Evolutionary conservation across 2,888 invertebrate genomes (phyloP).

Genomic region (Orthosia incerta): DNA sequence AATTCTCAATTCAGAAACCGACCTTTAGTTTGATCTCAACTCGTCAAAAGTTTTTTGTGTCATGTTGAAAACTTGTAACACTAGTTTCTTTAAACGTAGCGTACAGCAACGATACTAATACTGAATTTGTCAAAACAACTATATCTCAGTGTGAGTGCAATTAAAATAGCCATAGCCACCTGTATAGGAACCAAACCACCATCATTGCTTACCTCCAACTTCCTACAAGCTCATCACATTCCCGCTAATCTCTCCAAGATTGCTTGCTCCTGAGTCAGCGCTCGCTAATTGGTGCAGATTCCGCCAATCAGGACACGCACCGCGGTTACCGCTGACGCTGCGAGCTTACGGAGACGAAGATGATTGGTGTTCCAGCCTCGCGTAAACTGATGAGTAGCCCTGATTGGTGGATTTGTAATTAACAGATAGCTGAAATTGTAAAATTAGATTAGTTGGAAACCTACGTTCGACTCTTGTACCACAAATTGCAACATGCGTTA

Average conservation of each 20-base stretch:
- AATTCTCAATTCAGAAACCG: neutral
- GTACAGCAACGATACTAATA: too few species aligned
- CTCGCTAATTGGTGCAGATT: constrained; percentile 50
- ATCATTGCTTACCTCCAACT: neutral
- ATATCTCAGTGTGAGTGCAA: neutral
- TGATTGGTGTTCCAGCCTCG: constrained; percentile 41
- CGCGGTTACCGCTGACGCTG: constrained; percentile 56
- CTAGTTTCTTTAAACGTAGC: too few species aligned
- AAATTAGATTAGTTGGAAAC: neutral
- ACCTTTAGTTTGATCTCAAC: neutral
- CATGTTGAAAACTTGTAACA: too few species aligned
- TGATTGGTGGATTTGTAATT: constrained; percentile 39
- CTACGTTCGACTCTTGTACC: neutral
- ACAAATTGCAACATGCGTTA: neutral
- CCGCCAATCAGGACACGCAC: constrained; percentile 52
- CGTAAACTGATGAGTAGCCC: constrained; percentile 38
- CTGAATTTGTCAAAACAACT: too few species aligned
- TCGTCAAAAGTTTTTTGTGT: neutral
- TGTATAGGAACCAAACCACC: neutral
- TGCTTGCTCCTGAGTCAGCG: constrained; percentile 41
- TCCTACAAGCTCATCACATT: constrained; percentile 13
- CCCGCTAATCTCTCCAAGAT: constrained; percentile 31
- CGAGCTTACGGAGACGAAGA: constrained; percentile 28
- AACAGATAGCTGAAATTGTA: neutral
- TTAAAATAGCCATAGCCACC: neutral